Percentiles rank a stretch among this genome's conserved stretches.
phyloP scores from a whole-genome alignment of 64 coral and sea anemone species.

The Montipora capricornis region DNA sequence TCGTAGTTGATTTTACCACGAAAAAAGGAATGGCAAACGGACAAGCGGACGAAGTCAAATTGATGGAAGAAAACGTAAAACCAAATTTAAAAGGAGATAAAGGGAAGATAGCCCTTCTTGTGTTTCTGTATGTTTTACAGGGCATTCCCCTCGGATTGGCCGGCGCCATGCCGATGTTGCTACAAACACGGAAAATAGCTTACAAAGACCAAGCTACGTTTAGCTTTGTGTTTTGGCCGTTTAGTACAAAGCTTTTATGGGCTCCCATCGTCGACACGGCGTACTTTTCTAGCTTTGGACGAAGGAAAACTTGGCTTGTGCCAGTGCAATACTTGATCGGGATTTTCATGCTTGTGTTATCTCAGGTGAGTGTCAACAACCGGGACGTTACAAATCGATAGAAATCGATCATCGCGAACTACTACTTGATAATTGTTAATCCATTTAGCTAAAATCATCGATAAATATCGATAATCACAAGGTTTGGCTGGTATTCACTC shows the following conservation, averaged over 20 bases:
- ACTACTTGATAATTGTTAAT: too few species aligned
- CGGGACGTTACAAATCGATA: too few species aligned
- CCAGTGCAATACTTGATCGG: slow-evolving; percentile 98
- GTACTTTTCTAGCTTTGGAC: slow-evolving; percentile 84
- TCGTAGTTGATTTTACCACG: neutral
- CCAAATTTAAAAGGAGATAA: slow-evolving; percentile 44
- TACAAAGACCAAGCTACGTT: slow-evolving; percentile 97
- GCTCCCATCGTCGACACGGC: slow-evolving; percentile 92
- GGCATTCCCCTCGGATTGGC: slow-evolving; percentile 92
- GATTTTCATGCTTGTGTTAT: slow-evolving; percentile 89
- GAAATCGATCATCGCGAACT: too few species aligned
- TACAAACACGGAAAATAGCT: slow-evolving; percentile 82
- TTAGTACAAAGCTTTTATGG: slow-evolving; percentile 94
- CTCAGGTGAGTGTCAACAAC: slow-evolving; percentile 59
- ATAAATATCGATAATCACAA: too few species aligned
- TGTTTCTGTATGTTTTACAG: slow-evolving; percentile 94
- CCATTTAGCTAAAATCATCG: too few species aligned
- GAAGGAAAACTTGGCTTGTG: slow-evolving; percentile 95
- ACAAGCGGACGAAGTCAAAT: neutral
- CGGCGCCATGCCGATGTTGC: slow-evolving; percentile 87
- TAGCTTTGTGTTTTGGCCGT: slow-evolving; percentile 98
- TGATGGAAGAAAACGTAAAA: slow-evolving; percentile 18
- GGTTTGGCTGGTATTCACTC: neutral
- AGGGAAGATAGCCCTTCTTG: slow-evolving; percentile 77
- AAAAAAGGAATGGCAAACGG: neutral